Conservation (phyloP, 2,797 vertebrate species). For the Geotrypetes seraphini region DNA sequence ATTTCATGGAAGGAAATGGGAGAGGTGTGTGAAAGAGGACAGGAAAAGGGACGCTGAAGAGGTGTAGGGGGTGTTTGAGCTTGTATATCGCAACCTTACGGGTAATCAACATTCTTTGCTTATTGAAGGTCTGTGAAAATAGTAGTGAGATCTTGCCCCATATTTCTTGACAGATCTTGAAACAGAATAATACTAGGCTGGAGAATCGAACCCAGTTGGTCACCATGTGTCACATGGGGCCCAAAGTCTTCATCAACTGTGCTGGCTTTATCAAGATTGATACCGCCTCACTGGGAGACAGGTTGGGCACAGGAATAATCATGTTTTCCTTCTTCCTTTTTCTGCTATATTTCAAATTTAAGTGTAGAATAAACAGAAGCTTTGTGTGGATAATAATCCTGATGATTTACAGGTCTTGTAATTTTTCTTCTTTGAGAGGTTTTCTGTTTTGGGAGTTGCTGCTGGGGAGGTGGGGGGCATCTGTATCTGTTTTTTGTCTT, state of each 20-base stretch:
- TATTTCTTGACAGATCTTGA: slow-evolving; percentile 71
- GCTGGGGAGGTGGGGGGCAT: too few species aligned
- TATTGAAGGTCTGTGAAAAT: background rate
- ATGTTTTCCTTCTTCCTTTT: too few species aligned
- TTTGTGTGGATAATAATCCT: too few species aligned
- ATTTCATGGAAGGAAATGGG: too few species aligned
- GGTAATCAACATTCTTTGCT: background rate
- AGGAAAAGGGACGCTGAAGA: background rate
- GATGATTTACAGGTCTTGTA: too few species aligned
- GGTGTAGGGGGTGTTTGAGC: background rate
- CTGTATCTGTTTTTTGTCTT: too few species aligned
- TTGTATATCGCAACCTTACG: background rate
- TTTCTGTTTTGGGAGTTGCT: too few species aligned
- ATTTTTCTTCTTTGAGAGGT: too few species aligned
- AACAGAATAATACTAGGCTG: slow-evolving; percentile 94
- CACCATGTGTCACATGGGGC: slow-evolving; percentile 98
- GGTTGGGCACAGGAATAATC: slow-evolving; percentile 62
- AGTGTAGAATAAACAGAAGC: too few species aligned
- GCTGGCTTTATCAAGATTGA: slow-evolving; percentile 98
- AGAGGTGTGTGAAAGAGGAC: too few species aligned
- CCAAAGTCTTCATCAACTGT: slow-evolving; percentile 98
- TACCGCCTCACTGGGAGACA: slow-evolving; percentile 92
- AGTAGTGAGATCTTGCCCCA: background rate
- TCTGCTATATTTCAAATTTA: too few species aligned
- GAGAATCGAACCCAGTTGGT: slow-evolving; percentile 97